phyloP scores from a whole-genome alignment of 2,113 vertebrate genomes.

The Falcunculus frontatus region DNA sequence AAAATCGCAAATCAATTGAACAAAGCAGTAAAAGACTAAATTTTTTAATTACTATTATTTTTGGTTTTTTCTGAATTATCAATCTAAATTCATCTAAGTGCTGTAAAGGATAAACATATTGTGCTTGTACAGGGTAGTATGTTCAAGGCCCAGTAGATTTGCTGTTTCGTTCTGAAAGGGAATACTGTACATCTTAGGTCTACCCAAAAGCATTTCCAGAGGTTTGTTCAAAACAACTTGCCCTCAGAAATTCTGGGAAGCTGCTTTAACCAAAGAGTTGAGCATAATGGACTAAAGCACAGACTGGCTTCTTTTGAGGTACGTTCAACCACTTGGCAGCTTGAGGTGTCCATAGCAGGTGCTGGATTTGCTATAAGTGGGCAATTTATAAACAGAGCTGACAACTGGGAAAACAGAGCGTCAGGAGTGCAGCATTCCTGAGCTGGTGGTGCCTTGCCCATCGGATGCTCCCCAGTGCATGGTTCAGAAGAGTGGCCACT shows the following conservation, averaged over 20 bases:
- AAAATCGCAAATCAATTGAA: background rate
- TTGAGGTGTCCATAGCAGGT: slow-evolving; percentile 75
- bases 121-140: background rate
- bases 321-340: slow-evolving; percentile 56
- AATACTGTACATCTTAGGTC: background rate
- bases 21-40: background rate
- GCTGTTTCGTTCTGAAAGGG: background rate
- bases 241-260: slow-evolving; percentile 22
- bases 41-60: background rate
- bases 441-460: slow-evolving; percentile 34
- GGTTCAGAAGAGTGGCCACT: slow-evolving; percentile 23
- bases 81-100: background rate
- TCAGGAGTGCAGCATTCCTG: slow-evolving; percentile 58
- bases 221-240: background rate
- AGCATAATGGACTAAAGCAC: background rate
- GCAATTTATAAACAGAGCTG: slow-evolving; percentile 78
- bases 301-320: slow-evolving; percentile 12
- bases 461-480: background rate
- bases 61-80: background rate
- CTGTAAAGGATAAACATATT: background rate
- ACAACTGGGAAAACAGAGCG: slow-evolving; percentile 80
- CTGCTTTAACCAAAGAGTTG: slow-evolving; percentile 8
- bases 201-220: background rate
- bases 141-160: background rate
- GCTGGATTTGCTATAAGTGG: slow-evolving; percentile 78